phyloP scores from a whole-genome alignment of 2,113 vertebrate species.

The Amphiprion percula region DNA sequence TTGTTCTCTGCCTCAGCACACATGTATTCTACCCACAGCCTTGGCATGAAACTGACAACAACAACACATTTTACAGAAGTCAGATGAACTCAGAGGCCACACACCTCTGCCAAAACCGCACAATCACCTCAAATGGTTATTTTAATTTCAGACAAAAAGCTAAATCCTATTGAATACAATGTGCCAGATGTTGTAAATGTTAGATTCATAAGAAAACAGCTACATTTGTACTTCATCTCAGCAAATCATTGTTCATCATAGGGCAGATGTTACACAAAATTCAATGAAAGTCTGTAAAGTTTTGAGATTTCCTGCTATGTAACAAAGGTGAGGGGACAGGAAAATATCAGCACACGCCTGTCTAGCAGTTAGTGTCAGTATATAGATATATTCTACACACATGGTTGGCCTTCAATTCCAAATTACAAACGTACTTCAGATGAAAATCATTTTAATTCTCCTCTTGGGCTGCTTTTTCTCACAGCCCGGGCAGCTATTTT shows the following conservation, averaged over 20 bases:
- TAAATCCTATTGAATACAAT: background rate
- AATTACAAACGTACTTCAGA: background rate
- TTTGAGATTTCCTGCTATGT: background rate
- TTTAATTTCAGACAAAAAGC: background rate
- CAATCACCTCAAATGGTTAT: background rate
- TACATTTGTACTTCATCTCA: too few species aligned
- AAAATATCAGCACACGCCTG: background rate
- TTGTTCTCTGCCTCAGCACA: background rate
- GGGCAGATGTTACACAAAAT: background rate
- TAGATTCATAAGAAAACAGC: background rate
- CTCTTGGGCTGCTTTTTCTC: constrained; percentile 2
- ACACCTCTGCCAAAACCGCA: background rate
- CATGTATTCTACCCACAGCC: background rate
- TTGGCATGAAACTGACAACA: background rate
- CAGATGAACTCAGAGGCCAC: background rate
- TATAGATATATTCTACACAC: background rate
- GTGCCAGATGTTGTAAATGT: background rate
- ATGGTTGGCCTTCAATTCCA: background rate
- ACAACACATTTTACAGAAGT: background rate
- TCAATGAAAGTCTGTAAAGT: background rate
- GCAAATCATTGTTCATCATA: too few species aligned
- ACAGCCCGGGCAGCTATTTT: constrained; percentile 15
- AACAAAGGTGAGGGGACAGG: constrained; percentile 1
- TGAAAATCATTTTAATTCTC: constrained; percentile 1
- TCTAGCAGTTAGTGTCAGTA: background rate